Percentiles rank a stretch among this genome's conserved stretches.
Conservation (phyloP, 1,140 invertebrate species). For the Adelges cooleyi region DNA sequence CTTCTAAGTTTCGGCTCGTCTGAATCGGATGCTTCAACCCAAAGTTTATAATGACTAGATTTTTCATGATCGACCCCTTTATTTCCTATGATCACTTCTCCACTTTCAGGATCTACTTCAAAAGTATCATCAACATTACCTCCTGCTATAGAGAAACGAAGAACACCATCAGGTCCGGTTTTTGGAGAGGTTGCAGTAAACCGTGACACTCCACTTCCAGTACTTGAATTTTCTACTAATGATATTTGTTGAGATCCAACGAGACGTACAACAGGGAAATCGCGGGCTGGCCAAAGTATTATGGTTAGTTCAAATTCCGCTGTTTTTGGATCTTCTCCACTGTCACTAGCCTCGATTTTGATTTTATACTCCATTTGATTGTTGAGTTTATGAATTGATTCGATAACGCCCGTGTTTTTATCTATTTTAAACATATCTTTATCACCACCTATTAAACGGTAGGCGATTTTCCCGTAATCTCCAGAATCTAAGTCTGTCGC, state of each 20-base stretch:
- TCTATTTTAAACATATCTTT: conserved; percentile 64
- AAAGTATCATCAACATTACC: conserved; percentile 81
- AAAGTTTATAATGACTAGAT: conserved; percentile 70
- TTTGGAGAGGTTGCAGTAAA: conserved; percentile 62
- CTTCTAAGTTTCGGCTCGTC: conserved; percentile 66
- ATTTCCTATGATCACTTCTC: conserved; percentile 62
- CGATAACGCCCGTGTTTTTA: conserved; percentile 67
- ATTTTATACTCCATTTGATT: conserved; percentile 46
- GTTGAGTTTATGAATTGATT: conserved; percentile 46
- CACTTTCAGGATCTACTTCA: conserved; percentile 62
- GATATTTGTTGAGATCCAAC: conserved; percentile 57
- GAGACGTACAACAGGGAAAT: conserved; percentile 62
- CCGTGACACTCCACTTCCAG: conserved; percentile 58
- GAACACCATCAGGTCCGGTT: conserved; percentile 49
- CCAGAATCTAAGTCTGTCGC: conserved; percentile 69
- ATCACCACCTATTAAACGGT: conserved; percentile 65
- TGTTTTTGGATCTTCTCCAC: conserved; percentile 49
- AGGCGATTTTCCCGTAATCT: conserved; percentile 63
- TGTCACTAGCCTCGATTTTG: conserved; percentile 59
- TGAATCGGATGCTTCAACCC: conserved; percentile 81
- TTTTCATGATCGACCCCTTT: conserved; percentile 81
- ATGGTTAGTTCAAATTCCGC: conserved; percentile 57
- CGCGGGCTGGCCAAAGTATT: conserved; percentile 53
- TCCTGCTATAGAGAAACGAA: conserved; percentile 76
- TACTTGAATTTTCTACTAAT: conserved; percentile 63